Evolutionary conservation across 2,797 vertebrate genomes (phyloP).

Genomic region (Megalops cyprinoides): DNA sequence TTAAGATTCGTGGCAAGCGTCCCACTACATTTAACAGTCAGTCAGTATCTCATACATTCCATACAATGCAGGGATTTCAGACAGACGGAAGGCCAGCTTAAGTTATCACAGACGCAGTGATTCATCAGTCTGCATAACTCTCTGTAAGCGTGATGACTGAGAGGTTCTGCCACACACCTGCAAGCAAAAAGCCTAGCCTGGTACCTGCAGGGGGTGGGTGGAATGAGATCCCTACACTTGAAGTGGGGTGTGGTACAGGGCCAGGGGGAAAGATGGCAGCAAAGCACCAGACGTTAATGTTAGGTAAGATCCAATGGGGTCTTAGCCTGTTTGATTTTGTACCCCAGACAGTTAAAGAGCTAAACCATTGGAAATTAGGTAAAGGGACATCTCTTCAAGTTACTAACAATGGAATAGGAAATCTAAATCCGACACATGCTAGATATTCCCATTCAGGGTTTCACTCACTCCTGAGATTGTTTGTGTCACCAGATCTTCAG

Average conservation of each 20-base stretch:
- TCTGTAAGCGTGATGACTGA: background rate
- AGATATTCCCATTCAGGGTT: background rate
- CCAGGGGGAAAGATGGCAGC: background rate
- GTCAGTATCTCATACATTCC: background rate
- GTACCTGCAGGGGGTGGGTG: background rate
- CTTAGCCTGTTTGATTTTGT: background rate
- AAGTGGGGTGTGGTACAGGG: background rate
- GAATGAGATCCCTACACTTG: background rate
- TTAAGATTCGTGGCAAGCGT: background rate
- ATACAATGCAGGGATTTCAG: background rate
- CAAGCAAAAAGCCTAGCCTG: background rate
- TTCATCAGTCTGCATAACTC: background rate
- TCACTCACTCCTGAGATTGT: background rate
- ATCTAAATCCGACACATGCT: background rate
- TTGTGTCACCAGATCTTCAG: slow-evolving; percentile 52
- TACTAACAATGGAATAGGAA: background rate
- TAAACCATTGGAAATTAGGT: background rate
- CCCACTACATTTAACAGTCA: background rate
- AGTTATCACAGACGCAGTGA: background rate
- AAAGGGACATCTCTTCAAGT: background rate
- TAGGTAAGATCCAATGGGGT: background rate
- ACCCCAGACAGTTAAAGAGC: background rate
- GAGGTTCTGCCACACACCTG: background rate
- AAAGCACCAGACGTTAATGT: background rate
- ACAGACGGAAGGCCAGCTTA: background rate